Base-by-base conservation (phyloP, 2,888 invertebrate species). In the Parthenolecanium corni region DNA sequence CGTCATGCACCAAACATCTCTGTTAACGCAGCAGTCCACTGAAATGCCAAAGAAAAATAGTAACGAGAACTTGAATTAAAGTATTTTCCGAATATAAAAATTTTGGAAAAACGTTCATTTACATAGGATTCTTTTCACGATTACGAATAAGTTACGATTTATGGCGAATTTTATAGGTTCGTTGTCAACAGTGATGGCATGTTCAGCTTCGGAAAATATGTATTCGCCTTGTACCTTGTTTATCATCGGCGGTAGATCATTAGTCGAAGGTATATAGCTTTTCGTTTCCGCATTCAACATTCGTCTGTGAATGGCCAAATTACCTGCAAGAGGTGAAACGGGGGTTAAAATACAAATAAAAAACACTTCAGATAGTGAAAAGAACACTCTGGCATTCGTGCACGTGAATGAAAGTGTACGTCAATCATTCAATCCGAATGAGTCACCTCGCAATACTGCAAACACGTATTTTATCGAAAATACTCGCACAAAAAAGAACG, bases 21-120 rank as follows among this genome's bases (percentile, higher is more conserved):
- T 81, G 70, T 84, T 83, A 66, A 85, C 80, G 71, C 85, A 86
- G 71, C 88, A 88, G 70, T 82, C 82, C 76, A 88, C 86, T 86
- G 71, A 16, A 58, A 9, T 31, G 9, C 4, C 31, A 31, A n/a
- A 31, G 31, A 65, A 64, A 66, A 3, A 62, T 25, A 12, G 52
- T 47, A 57, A 18, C 12, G 64, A 64, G 46, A 14, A 54, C 64
- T 40, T 46, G 11, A 54, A 21, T 49, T n/a, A 40, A 47, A 20
- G 38, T 23, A 18, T 23, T 20, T 18, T 40, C 6, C 31, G 4
- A 31, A 31, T 6, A 31, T 31, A 31, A 31, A 31, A 25, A 11
- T 49, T 3, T 6, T 23, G 38, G 18, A 38, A 40, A 42, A 18
- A 16, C n/a, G n/a, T n/a, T 14, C 20, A 46, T 65, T 44, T 64